Evolutionary conservation across 2,888 invertebrate species (phyloP), one percentile per base, ranked within the genome.

Genomic region (Schizaphis graminum): DNA sequence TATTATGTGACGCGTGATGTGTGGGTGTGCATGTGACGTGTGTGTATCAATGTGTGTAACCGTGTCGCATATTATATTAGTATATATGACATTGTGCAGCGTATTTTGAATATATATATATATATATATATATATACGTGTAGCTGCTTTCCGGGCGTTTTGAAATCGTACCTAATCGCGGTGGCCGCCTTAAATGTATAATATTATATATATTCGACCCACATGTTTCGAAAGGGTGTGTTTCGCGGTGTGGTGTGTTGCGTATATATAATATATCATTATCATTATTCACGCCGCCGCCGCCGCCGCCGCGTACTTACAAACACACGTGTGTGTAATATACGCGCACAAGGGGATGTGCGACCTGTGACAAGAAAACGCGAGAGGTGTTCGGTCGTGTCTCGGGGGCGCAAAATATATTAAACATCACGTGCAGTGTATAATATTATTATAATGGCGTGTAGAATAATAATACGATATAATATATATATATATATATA

Each of bases 151-250:
- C 10, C 91, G 41, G 84, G 41, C 84, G 53, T 84, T 84, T 41
- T 84, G 41, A 90, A 90, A 90, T 90, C 77, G n/a, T 67, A 90
- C 13, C 41, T 49, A 89, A 89, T 89, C 89, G 89, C 89, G 89
- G 41, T 44, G 16, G 57, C 44, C 16, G 35, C 89, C 28, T 90
- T 41, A 24, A 41, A 44, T 49, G 13, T 86, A 86, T 77, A 53
- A 47, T 47, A 47, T 47, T 53, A 53, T 53, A 53, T 53, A 53
- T 35, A 88, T 88, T 84, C 56, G 84, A 53, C 84, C 85, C 91
- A 91, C 44, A 44, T 91, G 91, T 91, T 91, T 91, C 91, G 56
- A 91, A 91, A 91, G 53, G 91, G 91, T 91, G 84, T 91, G 84
- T 91, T 44, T 28, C 28, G 67, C 90, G 61, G 47, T 41, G 89